Conservation (phyloP, 2,888 invertebrate species). For the Ochropleura leucogaster region DNA sequence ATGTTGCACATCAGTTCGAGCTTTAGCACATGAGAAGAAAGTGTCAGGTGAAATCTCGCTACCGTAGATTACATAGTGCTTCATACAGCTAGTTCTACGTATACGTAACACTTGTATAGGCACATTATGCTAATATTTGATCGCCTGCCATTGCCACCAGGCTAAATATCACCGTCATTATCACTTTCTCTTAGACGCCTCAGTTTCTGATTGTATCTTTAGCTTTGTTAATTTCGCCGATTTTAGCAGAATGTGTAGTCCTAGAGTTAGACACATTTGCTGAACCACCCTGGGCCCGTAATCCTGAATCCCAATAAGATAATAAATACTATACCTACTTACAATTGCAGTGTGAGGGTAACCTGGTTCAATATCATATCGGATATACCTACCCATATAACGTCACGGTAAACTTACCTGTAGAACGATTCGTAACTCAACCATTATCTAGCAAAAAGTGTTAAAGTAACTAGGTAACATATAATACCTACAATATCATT, state of each 20-base stretch:
- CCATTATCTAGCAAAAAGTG: too few species aligned
- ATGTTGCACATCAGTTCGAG: conserved; percentile 34
- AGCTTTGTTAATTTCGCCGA: conserved; percentile 13
- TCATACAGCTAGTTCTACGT: conserved; percentile 11
- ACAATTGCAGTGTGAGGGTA: too few species aligned
- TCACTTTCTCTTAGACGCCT: conserved; percentile 41
- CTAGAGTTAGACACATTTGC: neutral
- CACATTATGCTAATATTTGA: conserved; percentile 50
- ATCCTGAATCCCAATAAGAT: too few species aligned
- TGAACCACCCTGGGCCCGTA: neutral
- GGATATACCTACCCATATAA: too few species aligned
- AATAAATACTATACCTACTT: too few species aligned
- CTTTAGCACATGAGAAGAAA: conserved; percentile 55
- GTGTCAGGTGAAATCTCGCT: conserved; percentile 57
- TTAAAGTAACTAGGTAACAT: too few species aligned
- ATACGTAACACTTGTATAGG: neutral
- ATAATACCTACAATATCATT: too few species aligned
- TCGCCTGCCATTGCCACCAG: conserved; percentile 12
- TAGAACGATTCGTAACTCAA: too few species aligned
- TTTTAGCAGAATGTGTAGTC: neutral
- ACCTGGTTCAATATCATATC: too few species aligned
- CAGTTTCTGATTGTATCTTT: conserved; percentile 1
- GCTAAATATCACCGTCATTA: conserved; percentile 25
- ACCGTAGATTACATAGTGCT: conserved; percentile 36
- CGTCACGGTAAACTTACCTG: too few species aligned